Evolutionary conservation across 2,888 invertebrate genomes (phyloP).

Genomic region (Mesorhabditis spiculigera): DNA sequence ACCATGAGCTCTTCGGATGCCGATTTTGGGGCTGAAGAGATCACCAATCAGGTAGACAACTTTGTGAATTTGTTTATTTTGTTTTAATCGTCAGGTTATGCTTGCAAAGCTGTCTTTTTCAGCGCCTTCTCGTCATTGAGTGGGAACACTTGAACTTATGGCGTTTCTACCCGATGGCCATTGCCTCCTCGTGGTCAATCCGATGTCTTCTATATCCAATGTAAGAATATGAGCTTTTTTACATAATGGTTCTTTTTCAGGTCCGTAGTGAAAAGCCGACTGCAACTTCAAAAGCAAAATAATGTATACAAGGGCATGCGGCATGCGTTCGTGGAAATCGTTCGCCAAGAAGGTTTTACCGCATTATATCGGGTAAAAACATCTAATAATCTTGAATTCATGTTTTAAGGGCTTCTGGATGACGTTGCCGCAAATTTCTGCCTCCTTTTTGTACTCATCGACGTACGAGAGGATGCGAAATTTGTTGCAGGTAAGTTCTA

Average conservation of each 20-base stretch:
- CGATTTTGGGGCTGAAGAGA: background rate
- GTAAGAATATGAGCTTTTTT: conserved; percentile 35
- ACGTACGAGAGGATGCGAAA: conserved; percentile 52
- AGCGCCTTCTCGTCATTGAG: conserved; percentile 46
- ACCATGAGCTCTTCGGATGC: background rate
- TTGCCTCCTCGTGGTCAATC: conserved; percentile 42
- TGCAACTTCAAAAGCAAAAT: conserved; percentile 53
- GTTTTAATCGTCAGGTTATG: background rate
- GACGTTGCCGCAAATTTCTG: conserved; percentile 54
- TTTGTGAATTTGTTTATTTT: background rate
- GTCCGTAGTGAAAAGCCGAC: conserved; percentile 25
- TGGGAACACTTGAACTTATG: conserved; percentile 55
- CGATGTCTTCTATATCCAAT: conserved; percentile 49
- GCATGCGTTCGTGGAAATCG: conserved; percentile 51
- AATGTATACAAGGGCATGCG: conserved; percentile 50
- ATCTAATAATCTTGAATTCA: background rate
- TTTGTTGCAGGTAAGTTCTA: conserved; percentile 28
- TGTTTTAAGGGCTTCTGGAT: conserved; percentile 54
- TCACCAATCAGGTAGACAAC: background rate
- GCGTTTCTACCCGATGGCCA: conserved; percentile 47
- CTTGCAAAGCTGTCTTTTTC: background rate
- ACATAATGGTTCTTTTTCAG: background rate
- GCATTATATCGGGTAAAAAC: conserved; percentile 47
- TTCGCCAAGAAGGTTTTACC: conserved; percentile 45
- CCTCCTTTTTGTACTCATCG: conserved; percentile 54